Conservation (phyloP, 2,797 vertebrate species). For the Pseudocheirus occidentalis region DNA sequence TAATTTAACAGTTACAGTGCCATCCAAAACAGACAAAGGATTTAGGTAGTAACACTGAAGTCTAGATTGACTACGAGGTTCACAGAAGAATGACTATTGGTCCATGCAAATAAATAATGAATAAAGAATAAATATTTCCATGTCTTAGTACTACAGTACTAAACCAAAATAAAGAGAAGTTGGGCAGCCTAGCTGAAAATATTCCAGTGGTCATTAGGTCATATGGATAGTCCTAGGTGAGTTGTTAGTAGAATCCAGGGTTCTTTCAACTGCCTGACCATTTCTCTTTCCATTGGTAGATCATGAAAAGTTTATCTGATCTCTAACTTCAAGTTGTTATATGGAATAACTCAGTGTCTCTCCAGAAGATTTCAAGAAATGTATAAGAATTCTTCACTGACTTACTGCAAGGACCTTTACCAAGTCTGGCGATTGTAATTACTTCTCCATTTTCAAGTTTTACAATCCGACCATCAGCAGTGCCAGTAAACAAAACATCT, state of each 20-base stretch:
- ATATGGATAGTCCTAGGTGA: background rate
- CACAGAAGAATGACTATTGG: background rate
- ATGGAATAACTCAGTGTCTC: background rate
- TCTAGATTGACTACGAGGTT: background rate
- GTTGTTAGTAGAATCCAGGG: background rate
- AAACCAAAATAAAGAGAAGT: background rate
- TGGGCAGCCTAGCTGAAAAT: background rate
- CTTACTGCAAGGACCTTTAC: constrained; percentile 93
- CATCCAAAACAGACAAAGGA: background rate
- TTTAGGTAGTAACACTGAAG: background rate
- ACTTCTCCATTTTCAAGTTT: constrained; percentile 91
- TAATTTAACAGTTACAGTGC: background rate
- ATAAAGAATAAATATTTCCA: background rate
- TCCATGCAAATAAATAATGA: background rate
- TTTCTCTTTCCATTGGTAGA: background rate
- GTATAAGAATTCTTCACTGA: background rate
- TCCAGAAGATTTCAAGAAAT: background rate
- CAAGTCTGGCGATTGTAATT: constrained; percentile 89
- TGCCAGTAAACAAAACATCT: constrained; percentile 95
- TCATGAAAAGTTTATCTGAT: background rate
- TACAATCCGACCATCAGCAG: constrained; percentile 93
- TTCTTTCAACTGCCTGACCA: background rate
- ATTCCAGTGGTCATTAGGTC: background rate
- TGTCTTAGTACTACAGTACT: background rate
- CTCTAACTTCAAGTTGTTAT: background rate